Conservation (phyloP, 2,797 vertebrate species). For the Mormyrus hasselquistii region DNA sequence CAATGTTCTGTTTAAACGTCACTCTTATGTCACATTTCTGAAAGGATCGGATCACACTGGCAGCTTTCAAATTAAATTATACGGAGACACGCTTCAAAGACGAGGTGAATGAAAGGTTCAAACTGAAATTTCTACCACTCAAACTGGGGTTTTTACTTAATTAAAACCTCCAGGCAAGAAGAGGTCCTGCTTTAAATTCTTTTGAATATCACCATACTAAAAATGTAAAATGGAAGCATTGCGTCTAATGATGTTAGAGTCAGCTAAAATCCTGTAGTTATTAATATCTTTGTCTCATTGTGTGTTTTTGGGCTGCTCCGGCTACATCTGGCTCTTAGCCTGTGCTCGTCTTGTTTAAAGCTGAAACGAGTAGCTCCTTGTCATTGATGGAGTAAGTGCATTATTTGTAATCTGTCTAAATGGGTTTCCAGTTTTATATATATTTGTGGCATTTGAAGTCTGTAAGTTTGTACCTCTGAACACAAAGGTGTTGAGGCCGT, state of each 20-base stretch:
- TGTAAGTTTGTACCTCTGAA: neutral
- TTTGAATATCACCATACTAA: slow-evolving; percentile 83
- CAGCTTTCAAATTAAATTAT: slow-evolving; percentile 72
- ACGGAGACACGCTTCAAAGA: slow-evolving; percentile 57
- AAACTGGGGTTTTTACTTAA: slow-evolving; percentile 82
- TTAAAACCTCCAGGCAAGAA: slow-evolving; percentile 78
- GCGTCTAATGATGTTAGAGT: neutral
- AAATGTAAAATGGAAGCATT: slow-evolving; percentile 65
- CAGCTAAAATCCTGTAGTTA: neutral
- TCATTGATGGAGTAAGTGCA: neutral
- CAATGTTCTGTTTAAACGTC: slow-evolving; percentile 71
- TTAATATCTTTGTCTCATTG: neutral
- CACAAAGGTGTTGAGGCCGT: neutral
- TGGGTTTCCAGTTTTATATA: neutral
- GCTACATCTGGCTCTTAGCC: neutral
- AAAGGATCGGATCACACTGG: slow-evolving; percentile 66
- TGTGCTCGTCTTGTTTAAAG: neutral
- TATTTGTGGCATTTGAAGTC: neutral
- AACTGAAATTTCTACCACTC: slow-evolving; percentile 77
- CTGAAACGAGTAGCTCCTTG: neutral
- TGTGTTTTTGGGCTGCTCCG: neutral
- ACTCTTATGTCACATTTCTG: slow-evolving; percentile 76
- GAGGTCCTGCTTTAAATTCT: slow-evolving; percentile 76
- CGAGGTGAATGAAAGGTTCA: slow-evolving; percentile 44
- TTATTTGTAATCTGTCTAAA: neutral